Conservation (phyloP, 2,797 vertebrate genomes). For the Ctenosaura bakeri region DNA sequence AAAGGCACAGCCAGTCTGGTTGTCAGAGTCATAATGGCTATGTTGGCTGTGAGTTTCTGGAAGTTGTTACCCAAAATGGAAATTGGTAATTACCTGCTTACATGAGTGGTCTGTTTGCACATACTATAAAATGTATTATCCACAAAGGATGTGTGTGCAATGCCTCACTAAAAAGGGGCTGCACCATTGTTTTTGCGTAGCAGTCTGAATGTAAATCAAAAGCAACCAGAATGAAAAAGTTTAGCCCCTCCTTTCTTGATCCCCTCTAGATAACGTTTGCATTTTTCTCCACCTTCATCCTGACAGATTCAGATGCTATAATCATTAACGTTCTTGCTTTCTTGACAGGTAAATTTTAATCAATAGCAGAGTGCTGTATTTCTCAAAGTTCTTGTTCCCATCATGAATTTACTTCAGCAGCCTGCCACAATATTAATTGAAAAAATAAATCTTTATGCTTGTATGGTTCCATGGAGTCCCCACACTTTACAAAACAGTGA, state of each 20-base stretch:
- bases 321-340: conserved; percentile 20
- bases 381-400: background rate
- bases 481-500: conserved; percentile 17
- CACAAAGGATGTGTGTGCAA: background rate
- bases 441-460: conserved; percentile 1
- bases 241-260: background rate
- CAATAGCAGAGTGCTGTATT: conserved; percentile 29
- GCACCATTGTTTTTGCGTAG: background rate
- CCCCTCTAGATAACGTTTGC: background rate
- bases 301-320: background rate
- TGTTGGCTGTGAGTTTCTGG: too few species aligned
- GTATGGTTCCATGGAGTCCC: background rate
- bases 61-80: background rate
- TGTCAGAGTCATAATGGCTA: too few species aligned
- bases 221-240: background rate
- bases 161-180: background rate
- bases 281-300: conserved; percentile 7
- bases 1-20: too few species aligned
- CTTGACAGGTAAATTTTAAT: conserved; percentile 30
- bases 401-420: conserved; percentile 14
- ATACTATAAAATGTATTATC: background rate
- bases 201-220: background rate
- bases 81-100: background rate
- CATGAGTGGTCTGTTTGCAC: background rate
- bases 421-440: conserved; percentile 21